These are phyloP conservation scores for Rosalia funebris DNA, from an alignment of 2,888 invertebrate genomes.

Conservation along the genomic window DNA sequence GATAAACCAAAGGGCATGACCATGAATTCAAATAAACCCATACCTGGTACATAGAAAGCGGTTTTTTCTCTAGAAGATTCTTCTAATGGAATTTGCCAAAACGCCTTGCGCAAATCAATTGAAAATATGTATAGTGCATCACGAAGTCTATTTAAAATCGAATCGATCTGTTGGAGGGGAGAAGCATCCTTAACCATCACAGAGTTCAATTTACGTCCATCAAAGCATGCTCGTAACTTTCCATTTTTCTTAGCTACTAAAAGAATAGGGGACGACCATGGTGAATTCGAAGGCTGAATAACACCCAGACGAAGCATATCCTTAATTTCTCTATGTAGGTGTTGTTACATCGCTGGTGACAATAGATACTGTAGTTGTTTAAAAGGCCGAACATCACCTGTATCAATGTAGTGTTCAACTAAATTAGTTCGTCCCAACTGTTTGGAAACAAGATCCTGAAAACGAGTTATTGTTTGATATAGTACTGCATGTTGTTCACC, in stretches of 20 bases:
- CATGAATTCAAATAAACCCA: slow-evolving; percentile 1
- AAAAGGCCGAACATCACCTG: slow-evolving; percentile 20
- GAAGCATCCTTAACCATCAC: slow-evolving; percentile 52
- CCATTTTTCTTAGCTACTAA: slow-evolving; percentile 48
- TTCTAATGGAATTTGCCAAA: slow-evolving; percentile 7
- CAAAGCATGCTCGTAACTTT: slow-evolving; percentile 50
- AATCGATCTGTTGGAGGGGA: slow-evolving; percentile 48
- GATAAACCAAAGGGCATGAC: slow-evolving; percentile 5
- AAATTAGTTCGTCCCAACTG: background rate
- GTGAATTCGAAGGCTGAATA: slow-evolving; percentile 44
- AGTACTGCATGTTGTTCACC: background rate
- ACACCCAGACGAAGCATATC: slow-evolving; percentile 30
- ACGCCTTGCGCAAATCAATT: slow-evolving; percentile 1
- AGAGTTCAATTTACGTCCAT: slow-evolving; percentile 51
- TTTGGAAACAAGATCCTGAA: slow-evolving; percentile 3
- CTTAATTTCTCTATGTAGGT: slow-evolving; percentile 22
- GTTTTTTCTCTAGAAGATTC: background rate
- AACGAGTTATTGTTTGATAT: background rate
- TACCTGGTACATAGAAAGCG: slow-evolving; percentile 4
- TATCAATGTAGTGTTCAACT: slow-evolving; percentile 1
- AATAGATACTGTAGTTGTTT: slow-evolving; percentile 29
- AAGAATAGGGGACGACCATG: slow-evolving; percentile 47
- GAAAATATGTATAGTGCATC: background rate
- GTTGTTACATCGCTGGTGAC: slow-evolving; percentile 23
- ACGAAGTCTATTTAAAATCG: slow-evolving; percentile 43